Percentiles rank a stretch among this genome's conserved stretches.
These are phyloP conservation scores for Periplaneta americana DNA, from an alignment of 1,140 invertebrate genomes.

Conservation along the genomic window DNA sequence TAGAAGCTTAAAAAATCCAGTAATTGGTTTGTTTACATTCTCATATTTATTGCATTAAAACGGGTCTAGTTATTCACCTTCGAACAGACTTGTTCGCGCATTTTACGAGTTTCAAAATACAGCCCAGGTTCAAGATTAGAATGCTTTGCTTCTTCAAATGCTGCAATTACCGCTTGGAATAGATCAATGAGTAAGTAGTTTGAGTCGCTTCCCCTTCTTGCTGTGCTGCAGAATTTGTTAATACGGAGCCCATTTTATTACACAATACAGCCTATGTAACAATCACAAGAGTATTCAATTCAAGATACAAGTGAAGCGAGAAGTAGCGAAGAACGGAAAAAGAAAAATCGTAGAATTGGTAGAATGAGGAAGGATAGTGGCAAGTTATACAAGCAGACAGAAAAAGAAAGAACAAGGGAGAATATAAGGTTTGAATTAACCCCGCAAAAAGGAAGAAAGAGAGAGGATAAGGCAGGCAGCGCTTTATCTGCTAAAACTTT, in stretches of 20 bases:
- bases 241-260: background rate
- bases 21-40: no score
- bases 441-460: slow-evolving; percentile 4
- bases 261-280: background rate
- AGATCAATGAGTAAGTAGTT: no score
- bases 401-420: slow-evolving; percentile 1
- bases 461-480: slow-evolving; percentile 1
- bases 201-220: no score
- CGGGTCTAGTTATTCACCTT: no score
- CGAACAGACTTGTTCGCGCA: no score
- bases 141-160: no score
- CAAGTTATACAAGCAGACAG: background rate
- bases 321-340: background rate
- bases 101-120: no score
- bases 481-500: slow-evolving; percentile 18
- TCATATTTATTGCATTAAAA: no score
- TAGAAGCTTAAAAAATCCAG: no score
- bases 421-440: slow-evolving; percentile 16
- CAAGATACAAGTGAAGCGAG: background rate
- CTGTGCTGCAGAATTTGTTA: background rate
- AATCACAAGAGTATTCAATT: background rate
- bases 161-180: no score
- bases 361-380: background rate
- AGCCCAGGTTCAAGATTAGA: no score
- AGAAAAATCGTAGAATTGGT: background rate